A percentile compares a stretch with the other conserved stretches of the same genome.
phyloP scores from a whole-genome alignment of 2,888 invertebrate species.

The Shargacucullia verbasci region DNA sequence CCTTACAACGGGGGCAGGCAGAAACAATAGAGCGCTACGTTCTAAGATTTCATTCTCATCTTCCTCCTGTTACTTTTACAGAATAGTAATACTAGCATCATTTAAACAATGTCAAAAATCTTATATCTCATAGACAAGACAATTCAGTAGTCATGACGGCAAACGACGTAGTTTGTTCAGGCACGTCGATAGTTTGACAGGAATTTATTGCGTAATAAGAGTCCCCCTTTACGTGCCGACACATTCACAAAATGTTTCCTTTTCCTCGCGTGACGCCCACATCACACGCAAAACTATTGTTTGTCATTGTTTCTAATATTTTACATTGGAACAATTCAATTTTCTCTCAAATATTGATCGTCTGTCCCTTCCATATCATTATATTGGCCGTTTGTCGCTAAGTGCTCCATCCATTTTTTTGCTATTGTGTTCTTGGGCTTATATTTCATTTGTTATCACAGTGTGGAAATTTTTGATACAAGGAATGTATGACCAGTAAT shows the following conservation, averaged over 20 bases:
- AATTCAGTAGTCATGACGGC: constrained; percentile 15
- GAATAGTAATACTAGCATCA: too few relatives aligned
- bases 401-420: constrained; percentile 24
- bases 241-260: constrained; percentile 46
- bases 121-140: constrained; percentile 15
- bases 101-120: too few relatives aligned
- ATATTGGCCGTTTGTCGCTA: constrained; percentile 43
- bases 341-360: constrained; percentile 52
- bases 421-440: constrained; percentile 19
- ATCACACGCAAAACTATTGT: constrained; percentile 50
- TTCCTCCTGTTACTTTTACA: too few relatives aligned
- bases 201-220: constrained; percentile 54
- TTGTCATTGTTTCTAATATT: constrained; percentile 55
- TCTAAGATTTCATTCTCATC: too few relatives aligned
- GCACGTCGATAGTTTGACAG: constrained; percentile 52
- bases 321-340: constrained; percentile 56
- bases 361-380: constrained; percentile 49
- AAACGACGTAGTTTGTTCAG: constrained; percentile 29
- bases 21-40: too few relatives aligned
- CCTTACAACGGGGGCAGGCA: too few relatives aligned
- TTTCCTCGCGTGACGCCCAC: constrained; percentile 38
- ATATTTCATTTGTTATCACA: constrained; percentile 16
- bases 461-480: not conserved
- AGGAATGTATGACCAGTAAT: not conserved
- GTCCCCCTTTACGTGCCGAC: constrained; percentile 37